Percentiles rank a stretch among this genome's conserved stretches.
These are phyloP conservation scores for Cherax destructor DNA, from an alignment of 1,140 invertebrate species.

Conservation along the genomic window DNA sequence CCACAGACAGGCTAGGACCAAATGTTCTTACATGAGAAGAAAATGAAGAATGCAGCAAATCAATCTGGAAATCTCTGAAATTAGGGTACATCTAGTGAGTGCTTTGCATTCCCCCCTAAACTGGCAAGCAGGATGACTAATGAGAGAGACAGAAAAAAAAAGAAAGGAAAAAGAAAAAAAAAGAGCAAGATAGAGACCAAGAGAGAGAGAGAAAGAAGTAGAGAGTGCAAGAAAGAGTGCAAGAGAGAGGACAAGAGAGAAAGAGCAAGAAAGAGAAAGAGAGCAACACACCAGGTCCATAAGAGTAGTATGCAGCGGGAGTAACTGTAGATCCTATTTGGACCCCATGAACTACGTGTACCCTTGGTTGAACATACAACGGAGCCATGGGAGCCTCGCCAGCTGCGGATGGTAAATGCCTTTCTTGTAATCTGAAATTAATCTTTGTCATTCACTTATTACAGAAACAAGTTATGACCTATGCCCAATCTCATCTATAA, in stretches of 20 bases:
- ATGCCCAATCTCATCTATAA: too few species aligned
- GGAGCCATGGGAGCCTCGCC: slow-evolving; percentile 22
- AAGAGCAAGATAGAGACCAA: too few species aligned
- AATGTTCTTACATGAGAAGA: not conserved
- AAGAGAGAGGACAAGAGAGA: too few species aligned
- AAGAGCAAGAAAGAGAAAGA: not conserved
- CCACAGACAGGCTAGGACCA: not conserved
- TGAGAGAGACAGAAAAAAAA: too few species aligned
- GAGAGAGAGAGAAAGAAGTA: too few species aligned
- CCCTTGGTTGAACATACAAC: slow-evolving; percentile 18
- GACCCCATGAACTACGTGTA: slow-evolving; percentile 26
- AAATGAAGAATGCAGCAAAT: not conserved
- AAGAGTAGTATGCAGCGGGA: slow-evolving; percentile 14
- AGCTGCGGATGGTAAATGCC: slow-evolving; percentile 22
- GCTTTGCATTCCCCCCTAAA: not conserved
- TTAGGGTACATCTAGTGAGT: not conserved
- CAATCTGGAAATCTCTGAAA: not conserved
- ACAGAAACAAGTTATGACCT: not conserved
- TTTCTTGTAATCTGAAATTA: not conserved
- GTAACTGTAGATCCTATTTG: slow-evolving; percentile 14
- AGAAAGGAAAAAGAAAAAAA: too few species aligned
- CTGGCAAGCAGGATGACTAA: slow-evolving; percentile 3
- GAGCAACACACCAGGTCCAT: slow-evolving; percentile 40
- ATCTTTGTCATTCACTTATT: not conserved
- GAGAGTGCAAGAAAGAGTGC: too few species aligned